Evolutionary conservation across 2,797 vertebrate genomes (phyloP).

Genomic region (Chaetophractus vellerosus): DNA sequence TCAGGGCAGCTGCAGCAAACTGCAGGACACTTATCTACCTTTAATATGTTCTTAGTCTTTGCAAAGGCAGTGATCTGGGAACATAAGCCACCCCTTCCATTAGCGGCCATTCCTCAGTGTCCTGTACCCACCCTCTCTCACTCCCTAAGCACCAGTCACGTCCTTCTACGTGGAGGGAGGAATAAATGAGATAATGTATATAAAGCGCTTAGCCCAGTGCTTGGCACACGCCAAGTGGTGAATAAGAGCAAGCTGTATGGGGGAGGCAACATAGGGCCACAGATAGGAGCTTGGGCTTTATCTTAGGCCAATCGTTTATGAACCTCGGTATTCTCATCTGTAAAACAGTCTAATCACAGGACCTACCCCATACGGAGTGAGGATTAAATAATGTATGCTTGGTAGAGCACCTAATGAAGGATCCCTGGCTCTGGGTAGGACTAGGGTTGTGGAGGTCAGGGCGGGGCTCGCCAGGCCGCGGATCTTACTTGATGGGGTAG

Average conservation of each 20-base stretch:
- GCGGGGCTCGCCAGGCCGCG: background rate
- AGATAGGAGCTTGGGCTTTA: background rate
- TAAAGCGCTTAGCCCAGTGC: background rate
- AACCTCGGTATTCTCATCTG: background rate
- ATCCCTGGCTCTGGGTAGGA: background rate
- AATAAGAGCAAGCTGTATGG: background rate
- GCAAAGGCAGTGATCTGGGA: background rate
- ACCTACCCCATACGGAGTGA: background rate
- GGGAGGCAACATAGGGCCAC: accelerated
- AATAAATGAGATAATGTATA: background rate
- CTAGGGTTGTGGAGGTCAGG: background rate
- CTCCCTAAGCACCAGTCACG: background rate
- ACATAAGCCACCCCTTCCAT: background rate
- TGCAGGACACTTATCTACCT: background rate
- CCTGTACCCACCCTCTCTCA: background rate
- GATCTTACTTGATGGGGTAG: conserved; percentile 95
- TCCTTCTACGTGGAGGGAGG: background rate
- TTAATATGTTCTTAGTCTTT: background rate
- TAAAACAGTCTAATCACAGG: background rate
- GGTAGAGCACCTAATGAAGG: background rate
- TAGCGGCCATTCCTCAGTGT: background rate
- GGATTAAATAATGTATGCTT: background rate
- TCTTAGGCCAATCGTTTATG: background rate
- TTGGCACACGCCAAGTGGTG: background rate
- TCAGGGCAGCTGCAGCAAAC: background rate